Percentiles rank a stretch among this genome's conserved stretches.
Evolutionary conservation across 2,888 invertebrate species (phyloP).

Genomic region (Tanytarsus gracilentus): DNA sequence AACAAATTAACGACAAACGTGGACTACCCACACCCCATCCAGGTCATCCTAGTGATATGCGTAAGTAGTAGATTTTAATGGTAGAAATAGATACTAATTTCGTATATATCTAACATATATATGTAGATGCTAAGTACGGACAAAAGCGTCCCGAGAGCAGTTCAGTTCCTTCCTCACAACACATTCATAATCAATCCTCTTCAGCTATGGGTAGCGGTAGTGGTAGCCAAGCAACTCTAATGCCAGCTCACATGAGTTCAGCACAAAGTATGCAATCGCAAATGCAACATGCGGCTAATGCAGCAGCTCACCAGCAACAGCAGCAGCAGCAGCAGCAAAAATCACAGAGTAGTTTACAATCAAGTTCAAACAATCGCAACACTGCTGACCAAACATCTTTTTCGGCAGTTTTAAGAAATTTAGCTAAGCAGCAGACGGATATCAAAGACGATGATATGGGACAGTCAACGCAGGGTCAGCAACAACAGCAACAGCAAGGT

Average conservation of each 20-base stretch:
- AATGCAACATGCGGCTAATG: background rate
- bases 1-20: constrained; percentile 44
- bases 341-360: constrained; percentile 32
- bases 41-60: constrained; percentile 36
- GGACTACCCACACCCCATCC: constrained; percentile 30
- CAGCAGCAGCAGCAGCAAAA: constrained; percentile 2
- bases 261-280: constrained; percentile 23
- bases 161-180: constrained; percentile 41
- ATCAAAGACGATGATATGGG: constrained; percentile 58
- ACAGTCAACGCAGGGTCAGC: too few relatives aligned
- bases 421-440: constrained; percentile 88
- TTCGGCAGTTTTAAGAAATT: constrained; percentile 80
- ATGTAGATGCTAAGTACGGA: constrained; percentile 42
- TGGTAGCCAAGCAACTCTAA: constrained; percentile 31
- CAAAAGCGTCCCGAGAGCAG: constrained; percentile 43
- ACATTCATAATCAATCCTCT: constrained; percentile 38
- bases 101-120: constrained; percentile 29
- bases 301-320: constrained; percentile 29
- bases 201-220: constrained; percentile 14
- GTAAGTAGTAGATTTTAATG: constrained; percentile 34
- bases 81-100: background rate
- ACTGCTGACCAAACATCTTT: constrained; percentile 61
- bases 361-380: constrained; percentile 39
- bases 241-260: constrained; percentile 35
- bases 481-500: constrained; percentile 34